phyloP scores from a whole-genome alignment of 2,113 vertebrate genomes.

The Euleptes europaea region DNA sequence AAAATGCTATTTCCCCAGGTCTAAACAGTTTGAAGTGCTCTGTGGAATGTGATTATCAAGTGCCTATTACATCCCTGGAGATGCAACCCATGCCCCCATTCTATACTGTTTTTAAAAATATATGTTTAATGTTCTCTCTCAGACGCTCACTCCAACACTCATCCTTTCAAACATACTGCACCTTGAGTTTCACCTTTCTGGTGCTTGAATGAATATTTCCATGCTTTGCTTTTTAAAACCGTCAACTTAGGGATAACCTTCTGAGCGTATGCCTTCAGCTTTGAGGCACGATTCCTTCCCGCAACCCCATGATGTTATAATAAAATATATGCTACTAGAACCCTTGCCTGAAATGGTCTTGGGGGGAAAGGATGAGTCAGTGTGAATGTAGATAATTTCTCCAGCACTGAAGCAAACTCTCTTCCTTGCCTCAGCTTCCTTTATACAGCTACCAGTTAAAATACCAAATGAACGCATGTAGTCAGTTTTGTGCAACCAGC shows the following conservation, averaged over 20 bases:
- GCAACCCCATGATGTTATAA: not conserved
- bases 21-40: not conserved
- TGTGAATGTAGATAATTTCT: not conserved
- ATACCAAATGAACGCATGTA: not conserved
- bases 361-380: no score
- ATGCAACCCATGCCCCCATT: not conserved
- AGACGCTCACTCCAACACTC: no score
- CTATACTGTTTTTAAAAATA: not conserved
- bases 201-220: not conserved
- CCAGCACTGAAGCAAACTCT: not conserved
- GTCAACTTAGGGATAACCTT: not conserved
- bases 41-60: not conserved
- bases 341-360: not conserved
- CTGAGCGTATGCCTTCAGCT: not conserved
- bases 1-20: not conserved
- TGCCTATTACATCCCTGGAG: not conserved
- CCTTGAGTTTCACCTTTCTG: not conserved
- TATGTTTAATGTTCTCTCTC: not conserved
- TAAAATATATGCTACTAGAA: not conserved
- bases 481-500: not conserved
- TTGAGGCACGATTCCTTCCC: not conserved
- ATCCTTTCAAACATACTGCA: not conserved
- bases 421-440: not conserved
- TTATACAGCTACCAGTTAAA: not conserved
- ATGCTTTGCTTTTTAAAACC: not conserved